A percentile compares a stretch with the other conserved stretches of the same genome.
Evolutionary conservation across 2,797 vertebrate genomes (phyloP).

Genomic region (Megaceryle alcyon): DNA sequence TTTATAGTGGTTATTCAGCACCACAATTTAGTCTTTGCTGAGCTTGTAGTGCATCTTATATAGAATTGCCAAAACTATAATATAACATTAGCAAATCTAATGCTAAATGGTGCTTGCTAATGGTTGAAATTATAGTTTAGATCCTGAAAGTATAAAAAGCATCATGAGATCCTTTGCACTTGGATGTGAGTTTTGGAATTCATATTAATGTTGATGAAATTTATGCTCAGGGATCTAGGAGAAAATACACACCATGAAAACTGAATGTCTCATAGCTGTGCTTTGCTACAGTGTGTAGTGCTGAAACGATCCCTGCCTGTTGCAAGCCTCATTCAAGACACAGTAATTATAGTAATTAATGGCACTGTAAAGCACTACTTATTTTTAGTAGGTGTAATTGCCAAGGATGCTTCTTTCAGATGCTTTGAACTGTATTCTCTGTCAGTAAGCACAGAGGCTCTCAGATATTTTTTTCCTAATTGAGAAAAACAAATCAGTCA

Average conservation of each 20-base stretch:
- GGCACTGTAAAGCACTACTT: conserved; percentile 37
- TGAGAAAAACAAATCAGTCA: conserved; percentile 41
- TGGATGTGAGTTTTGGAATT: not conserved
- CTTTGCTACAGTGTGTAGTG: not conserved
- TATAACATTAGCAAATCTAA: conserved; percentile 59
- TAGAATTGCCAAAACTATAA: conserved; percentile 51
- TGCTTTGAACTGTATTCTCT: conserved; percentile 30
- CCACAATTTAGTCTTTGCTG: conserved; percentile 46
- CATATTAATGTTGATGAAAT: not conserved
- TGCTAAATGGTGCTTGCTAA: conserved; percentile 62
- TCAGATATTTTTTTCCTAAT: not conserved
- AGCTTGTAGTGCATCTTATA: conserved; percentile 43
- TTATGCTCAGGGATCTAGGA: not conserved
- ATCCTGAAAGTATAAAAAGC: not conserved
- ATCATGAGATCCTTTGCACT: not conserved
- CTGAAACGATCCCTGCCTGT: not conserved
- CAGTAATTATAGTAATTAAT: conserved; percentile 50
- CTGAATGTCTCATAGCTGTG: not conserved
- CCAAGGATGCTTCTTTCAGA: conserved; percentile 33
- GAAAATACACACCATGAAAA: conserved; percentile 11
- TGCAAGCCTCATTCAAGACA: conserved; percentile 13
- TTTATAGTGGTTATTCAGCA: conserved; percentile 49
- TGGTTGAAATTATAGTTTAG: conserved; percentile 51
- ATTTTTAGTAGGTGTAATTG: conserved; percentile 58
- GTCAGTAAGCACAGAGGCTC: not conserved